Percentiles rank a stretch among this genome's conserved stretches.
Conservation (phyloP, 2,797 vertebrate species). For the Decapterus maruadsi region DNA sequence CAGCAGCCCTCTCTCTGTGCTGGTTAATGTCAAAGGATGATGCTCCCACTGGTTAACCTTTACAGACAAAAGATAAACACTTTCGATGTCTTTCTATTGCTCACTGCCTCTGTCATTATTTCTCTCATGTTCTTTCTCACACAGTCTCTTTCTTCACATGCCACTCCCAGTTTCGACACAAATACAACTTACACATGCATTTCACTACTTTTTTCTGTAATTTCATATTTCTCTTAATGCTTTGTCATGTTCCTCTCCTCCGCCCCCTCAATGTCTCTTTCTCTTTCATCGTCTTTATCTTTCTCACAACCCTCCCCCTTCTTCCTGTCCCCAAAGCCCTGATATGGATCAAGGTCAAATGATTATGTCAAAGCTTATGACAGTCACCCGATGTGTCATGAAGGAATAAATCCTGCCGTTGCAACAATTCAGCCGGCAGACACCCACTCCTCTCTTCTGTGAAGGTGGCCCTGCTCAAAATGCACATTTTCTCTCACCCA, state of each 20-base stretch:
- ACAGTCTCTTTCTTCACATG: background rate
- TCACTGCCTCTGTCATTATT: conserved; percentile 3
- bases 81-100: conserved; percentile 45
- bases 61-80: conserved; percentile 61
- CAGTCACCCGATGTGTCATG: conserved; percentile 60
- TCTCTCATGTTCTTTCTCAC: background rate
- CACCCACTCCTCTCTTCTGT: conserved; percentile 12
- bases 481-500: conserved; percentile 4
- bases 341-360: conserved; percentile 62
- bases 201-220: background rate
- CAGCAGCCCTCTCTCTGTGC: conserved; percentile 21
- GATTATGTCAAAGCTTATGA: conserved; percentile 57
- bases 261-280: background rate
- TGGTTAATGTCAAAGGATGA: conserved; percentile 66
- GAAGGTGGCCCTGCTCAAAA: conserved; percentile 13
- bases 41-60: conserved; percentile 75
- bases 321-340: background rate
- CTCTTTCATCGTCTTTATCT: conserved; percentile 3
- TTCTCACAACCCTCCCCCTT: conserved; percentile 4
- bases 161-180: conserved; percentile 5
- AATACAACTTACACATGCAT: background rate
- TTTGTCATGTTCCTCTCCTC: background rate
- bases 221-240: background rate
- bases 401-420: conserved; percentile 27
- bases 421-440: conserved; percentile 3